phyloP scores from a whole-genome alignment of 2,113 vertebrate genomes.

The Taxidea taxus region DNA sequence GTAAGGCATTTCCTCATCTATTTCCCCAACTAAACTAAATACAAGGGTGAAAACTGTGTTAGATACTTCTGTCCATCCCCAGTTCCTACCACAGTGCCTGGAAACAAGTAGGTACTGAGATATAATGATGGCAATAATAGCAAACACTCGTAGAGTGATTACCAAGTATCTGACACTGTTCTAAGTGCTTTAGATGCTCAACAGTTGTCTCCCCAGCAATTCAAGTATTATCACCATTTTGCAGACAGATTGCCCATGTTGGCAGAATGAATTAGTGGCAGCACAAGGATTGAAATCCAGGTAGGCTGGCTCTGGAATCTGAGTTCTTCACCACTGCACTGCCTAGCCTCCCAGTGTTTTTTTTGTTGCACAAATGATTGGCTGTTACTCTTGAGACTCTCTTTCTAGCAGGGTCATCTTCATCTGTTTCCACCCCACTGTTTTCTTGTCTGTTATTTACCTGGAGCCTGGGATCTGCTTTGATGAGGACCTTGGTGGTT shows the following conservation, averaged over 20 bases:
- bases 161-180: not conserved
- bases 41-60: not conserved
- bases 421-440: not conserved
- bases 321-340: not conserved
- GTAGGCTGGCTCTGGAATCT: not conserved
- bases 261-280: constrained; percentile 5
- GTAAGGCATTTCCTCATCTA: not conserved
- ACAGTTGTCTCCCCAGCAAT: not conserved
- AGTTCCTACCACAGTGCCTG: not conserved
- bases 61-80: not conserved
- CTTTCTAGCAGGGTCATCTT: not conserved
- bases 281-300: constrained; percentile 2
- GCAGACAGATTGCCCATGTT: constrained; percentile 29
- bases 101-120: not conserved
- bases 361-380: not conserved
- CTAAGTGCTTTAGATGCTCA: not conserved
- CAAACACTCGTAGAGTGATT: not conserved
- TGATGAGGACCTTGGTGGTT: not conserved
- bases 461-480: constrained; percentile 35
- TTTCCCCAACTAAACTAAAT: not conserved
- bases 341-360: not conserved
- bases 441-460: constrained; percentile 11
- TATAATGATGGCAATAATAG: not conserved
- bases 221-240: constrained; percentile 11
- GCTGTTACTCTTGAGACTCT: not conserved